A percentile compares a stretch with the other conserved stretches of the same genome.
Evolutionary conservation across 2,888 invertebrate species (phyloP).

Genomic region (Pegoplata infirma): DNA sequence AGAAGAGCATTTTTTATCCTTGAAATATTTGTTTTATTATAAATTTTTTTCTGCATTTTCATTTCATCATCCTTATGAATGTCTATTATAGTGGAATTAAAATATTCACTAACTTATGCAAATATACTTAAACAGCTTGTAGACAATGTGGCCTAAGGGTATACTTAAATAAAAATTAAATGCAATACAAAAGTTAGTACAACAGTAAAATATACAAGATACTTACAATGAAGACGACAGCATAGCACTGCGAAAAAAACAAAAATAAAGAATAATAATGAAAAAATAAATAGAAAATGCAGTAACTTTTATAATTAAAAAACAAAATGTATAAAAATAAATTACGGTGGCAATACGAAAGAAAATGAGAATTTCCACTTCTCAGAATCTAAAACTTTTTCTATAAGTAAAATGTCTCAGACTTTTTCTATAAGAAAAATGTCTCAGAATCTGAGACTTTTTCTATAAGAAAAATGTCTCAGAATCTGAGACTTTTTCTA

Average conservation of each 20-base stretch:
- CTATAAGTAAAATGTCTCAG: no score
- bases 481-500: no score
- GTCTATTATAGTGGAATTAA: neutral
- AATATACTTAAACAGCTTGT: slow-evolving; percentile 19
- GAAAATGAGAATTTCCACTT: no score
- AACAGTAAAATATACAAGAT: neutral
- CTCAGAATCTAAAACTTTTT: no score
- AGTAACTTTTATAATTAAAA: slow-evolving; percentile 47
- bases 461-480: no score
- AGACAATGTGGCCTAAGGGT: slow-evolving; percentile 26
- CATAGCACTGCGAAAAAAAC: neutral
- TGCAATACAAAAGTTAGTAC: neutral
- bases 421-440: no score
- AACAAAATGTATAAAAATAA: neutral
- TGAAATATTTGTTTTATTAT: neutral
- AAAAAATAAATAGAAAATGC: slow-evolving; percentile 5
- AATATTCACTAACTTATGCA: slow-evolving; percentile 19
- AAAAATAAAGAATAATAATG: neutral
- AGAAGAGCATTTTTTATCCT: neutral
- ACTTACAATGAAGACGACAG: no score
- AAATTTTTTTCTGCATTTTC: no score
- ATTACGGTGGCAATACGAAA: no score
- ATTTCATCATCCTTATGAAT: neutral
- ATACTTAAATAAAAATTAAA: slow-evolving; percentile 26
- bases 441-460: no score